These are phyloP conservation scores for Griposia aprilina DNA, from an alignment of 2,888 invertebrate species.

Conservation along the genomic window DNA sequence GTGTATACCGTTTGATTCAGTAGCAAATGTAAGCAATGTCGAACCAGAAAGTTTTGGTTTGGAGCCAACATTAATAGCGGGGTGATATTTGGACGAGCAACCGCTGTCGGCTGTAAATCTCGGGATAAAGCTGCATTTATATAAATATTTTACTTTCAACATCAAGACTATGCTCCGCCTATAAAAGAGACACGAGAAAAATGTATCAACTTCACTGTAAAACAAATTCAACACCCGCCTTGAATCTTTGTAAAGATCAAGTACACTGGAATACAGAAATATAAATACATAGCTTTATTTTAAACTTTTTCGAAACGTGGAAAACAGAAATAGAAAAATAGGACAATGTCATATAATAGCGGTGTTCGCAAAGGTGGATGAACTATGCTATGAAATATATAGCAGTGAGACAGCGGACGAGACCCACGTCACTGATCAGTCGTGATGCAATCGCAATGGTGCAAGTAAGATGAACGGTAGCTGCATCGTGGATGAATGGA, in stretches of 20 bases:
- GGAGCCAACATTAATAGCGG: slow-evolving; percentile 80
- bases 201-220: slow-evolving; percentile 31
- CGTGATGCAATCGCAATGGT: slow-evolving; percentile 45
- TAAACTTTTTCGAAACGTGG: slow-evolving; percentile 54
- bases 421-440: slow-evolving; percentile 30
- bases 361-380: slow-evolving; percentile 61
- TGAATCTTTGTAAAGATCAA: slow-evolving; percentile 46
- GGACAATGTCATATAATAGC: slow-evolving; percentile 63
- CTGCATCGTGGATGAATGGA: slow-evolving; percentile 67
- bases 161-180: slow-evolving; percentile 39
- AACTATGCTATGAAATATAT: slow-evolving; percentile 56
- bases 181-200: slow-evolving; percentile 26
- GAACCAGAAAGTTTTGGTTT: slow-evolving; percentile 78
- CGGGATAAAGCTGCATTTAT: slow-evolving; percentile 74
- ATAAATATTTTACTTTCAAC: slow-evolving; percentile 70
- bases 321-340: slow-evolving; percentile 63
- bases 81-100: slow-evolving; percentile 74
- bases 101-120: slow-evolving; percentile 77
- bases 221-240: slow-evolving; percentile 39
- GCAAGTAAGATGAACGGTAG: slow-evolving; percentile 46
- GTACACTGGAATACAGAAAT: slow-evolving; percentile 50
- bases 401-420: slow-evolving; percentile 27
- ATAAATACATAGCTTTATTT: slow-evolving; percentile 56
- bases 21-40: slow-evolving; percentile 71
- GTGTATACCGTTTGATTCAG: slow-evolving; percentile 62